These are phyloP conservation scores for Tipula lateralis DNA, from an alignment of 2,888 invertebrate species.

Conservation along the genomic window DNA sequence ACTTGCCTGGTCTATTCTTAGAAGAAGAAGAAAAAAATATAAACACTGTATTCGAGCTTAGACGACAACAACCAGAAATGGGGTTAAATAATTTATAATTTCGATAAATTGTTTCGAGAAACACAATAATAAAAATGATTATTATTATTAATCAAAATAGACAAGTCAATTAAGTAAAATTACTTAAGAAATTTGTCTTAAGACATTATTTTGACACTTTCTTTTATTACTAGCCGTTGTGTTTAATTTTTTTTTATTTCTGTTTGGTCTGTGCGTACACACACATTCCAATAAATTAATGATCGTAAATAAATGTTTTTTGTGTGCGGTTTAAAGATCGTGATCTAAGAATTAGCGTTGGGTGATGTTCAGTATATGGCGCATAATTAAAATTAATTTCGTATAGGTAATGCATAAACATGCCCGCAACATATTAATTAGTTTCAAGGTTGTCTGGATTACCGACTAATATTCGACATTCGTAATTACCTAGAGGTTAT, in stretches of 20 bases:
- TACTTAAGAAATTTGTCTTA: background rate
- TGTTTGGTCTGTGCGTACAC: background rate
- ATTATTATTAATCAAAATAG: background rate
- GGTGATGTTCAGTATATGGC: no score
- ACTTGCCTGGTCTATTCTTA: background rate
- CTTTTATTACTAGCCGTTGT: background rate
- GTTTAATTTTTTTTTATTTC: background rate
- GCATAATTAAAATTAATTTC: background rate
- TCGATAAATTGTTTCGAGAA: background rate
- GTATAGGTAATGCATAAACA: background rate
- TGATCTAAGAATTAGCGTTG: background rate
- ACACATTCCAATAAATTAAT: background rate
- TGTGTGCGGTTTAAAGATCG: background rate
- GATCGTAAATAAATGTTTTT: background rate
- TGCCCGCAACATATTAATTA: background rate
- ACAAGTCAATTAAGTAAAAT: background rate
- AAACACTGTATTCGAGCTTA: background rate
- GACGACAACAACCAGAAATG: background rate
- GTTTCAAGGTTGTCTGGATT: constrained; percentile 7
- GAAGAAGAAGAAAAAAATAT: background rate
- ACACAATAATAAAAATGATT: background rate
- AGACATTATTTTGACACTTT: background rate
- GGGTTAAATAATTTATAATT: background rate
- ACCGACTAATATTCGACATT: background rate
- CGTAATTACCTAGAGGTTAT: background rate